phyloP scores from a whole-genome alignment of 2,888 invertebrate species.

The Nephrotoma flavescens region DNA sequence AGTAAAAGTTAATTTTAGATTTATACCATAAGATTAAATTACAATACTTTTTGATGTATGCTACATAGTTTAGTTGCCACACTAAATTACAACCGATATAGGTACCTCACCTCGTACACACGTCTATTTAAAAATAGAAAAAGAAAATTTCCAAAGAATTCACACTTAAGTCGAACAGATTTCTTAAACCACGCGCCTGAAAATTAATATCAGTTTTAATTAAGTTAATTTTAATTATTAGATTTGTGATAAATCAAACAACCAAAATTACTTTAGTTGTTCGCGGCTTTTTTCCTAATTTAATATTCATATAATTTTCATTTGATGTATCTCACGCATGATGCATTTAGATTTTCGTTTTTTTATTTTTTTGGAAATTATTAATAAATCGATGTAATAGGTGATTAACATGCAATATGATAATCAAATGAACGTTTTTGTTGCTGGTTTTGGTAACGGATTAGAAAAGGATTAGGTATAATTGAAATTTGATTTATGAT shows the following conservation, averaged over 20 bases:
- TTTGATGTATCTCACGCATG: neutral
- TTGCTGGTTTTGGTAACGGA: neutral
- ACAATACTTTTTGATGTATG: neutral
- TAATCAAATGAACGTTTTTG: neutral
- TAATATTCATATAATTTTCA: neutral
- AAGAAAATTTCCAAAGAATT: neutral
- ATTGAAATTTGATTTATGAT: neutral
- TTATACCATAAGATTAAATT: neutral
- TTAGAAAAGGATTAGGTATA: neutral
- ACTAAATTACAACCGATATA: neutral
- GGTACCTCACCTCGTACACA: neutral
- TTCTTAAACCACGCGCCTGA: neutral
- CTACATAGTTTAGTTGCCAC: neutral
- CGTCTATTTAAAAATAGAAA: neutral
- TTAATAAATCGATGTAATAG: neutral
- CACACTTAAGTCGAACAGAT: neutral
- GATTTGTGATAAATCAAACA: neutral
- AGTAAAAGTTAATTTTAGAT: neutral
- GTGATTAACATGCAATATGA: neutral
- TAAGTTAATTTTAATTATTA: neutral
- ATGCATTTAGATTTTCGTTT: neutral
- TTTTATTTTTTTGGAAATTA: neutral
- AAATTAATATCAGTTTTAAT: neutral
- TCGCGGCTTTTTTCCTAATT: neutral
- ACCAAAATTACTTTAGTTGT: neutral